Evolutionary conservation across 2,797 vertebrate genomes (phyloP).

Genomic region (Thalassophryne amazonica): DNA sequence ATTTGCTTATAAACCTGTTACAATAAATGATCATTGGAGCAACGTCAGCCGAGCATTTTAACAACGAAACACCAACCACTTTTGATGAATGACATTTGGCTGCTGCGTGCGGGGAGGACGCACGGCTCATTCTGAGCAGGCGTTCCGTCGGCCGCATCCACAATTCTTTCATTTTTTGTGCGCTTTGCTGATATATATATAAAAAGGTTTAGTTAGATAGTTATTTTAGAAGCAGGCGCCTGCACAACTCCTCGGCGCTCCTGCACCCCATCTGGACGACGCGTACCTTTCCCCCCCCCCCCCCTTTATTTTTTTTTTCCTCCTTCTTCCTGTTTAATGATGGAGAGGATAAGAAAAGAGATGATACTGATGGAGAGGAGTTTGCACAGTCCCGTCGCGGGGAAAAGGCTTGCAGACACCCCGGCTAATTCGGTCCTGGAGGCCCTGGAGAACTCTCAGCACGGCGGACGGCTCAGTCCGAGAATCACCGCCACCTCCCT

Average conservation of each 20-base stretch:
- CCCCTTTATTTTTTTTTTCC: too few species aligned
- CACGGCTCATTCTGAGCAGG: conserved; percentile 94
- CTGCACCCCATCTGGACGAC: conserved; percentile 79
- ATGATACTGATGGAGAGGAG: conserved; percentile 99
- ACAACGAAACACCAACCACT: conserved; percentile 90
- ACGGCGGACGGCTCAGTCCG: conserved; percentile 94
- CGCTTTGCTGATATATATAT: conserved; percentile 86
- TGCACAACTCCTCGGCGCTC: conserved; percentile 87
- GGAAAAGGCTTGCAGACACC: conserved; percentile 93
- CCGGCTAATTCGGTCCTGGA: conserved; percentile 94
- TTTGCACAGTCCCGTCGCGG: conserved; percentile 93
- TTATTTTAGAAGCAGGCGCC: conserved; percentile 76
- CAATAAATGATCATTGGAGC: conserved; percentile 99
- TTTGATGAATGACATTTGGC: conserved; percentile 98
- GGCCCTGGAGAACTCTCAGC: conserved; percentile 98
- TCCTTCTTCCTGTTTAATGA: conserved; percentile 84
- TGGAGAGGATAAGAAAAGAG: conserved; percentile 99
- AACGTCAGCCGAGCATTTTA: conserved; percentile 96
- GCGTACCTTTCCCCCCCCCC: not conserved
- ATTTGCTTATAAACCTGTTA: conserved; percentile 99
- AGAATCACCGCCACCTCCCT: conserved; percentile 93
- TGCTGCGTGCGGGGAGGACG: conserved; percentile 86
- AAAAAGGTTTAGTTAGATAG: conserved; percentile 89
- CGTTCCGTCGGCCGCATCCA: conserved; percentile 90
- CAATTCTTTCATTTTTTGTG: conserved; percentile 88